Base-by-base conservation (phyloP, 2,888 invertebrate species). In the Drosophila histrio region DNA sequence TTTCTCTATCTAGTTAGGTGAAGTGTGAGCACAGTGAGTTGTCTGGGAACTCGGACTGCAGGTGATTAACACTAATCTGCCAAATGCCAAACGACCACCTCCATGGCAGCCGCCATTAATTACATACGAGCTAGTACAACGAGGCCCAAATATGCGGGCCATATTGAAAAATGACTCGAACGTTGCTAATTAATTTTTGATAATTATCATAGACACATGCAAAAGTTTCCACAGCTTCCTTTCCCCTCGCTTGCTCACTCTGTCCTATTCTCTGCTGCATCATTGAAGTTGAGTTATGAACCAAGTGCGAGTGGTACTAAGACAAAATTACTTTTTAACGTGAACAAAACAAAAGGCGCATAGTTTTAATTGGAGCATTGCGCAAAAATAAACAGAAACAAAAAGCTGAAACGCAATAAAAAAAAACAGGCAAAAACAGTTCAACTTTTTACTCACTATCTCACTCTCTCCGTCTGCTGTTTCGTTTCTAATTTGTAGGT, bases 111-210 rank as follows among this genome's bases (percentile, higher is more conserved):
- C 62, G 64, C 46, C 72, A 87, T 84, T 84, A 74, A 77, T 87
- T 84, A 71, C 49, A 52, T 36, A 21, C 36, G 21, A 56, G 49
- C 49, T 57, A 41, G 24, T 26, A n/a, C 5, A 44, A 21, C 21
- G 13, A 9, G 38, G 4, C 6, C 38, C 19, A 19, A n/a, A n/a
- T 6, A 17, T 11, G 38, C 11, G 26, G 53, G 28, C 21, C 58
- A 24, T 58, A 52, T 72, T 79, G 84, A 72, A 69, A 75, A 72
- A 76, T 85, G 50, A 46, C 54, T 61, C 46, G 34, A 47, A 46
- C 38, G 15, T 41, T 50, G 47, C 83, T 82, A 82, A 87, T 87
- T 85, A 79, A 74, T 78, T 81, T 77, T 79, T 74, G 59, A 77
- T 83, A 78, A 77, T 68, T 74, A 79, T 74, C 73, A 62, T 19